Base-by-base conservation (phyloP, 2,888 invertebrate genomes). In the Melanargia galathea region DNA sequence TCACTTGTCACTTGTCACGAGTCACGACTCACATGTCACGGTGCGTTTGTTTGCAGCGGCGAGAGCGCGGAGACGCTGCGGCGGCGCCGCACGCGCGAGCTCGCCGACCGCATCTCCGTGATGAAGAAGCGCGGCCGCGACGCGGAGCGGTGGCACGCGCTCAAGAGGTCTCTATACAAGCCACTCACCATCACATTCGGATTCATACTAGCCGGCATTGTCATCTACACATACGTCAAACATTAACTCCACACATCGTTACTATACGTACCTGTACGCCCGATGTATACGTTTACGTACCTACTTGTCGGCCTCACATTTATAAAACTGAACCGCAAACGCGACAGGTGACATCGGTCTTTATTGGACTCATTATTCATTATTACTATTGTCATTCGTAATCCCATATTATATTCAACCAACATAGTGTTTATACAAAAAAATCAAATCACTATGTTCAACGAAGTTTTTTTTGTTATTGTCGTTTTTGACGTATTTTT, bases 111-210 rank as follows among this genome's bases (percentile, higher is more conserved):
- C 46, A 82, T 90, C 16, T 75, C 84, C 3, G 71, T 70, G 68
- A 95, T 95, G 92, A 95, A 95, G 85, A 92, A 94, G 69, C 75
- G 94, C 56, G 94, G 94, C 73, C 93, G 93, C 79, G 92, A 93
- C 73, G 92, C 94, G 62, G 95, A 95, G 86, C 92, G 93, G 68
- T 95, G 95, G 95, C 93, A 94, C 80, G 90, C 93, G 71, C 84
- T 95, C 91, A 95, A 95, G 95, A 95, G 95, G 95, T 95, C 95
- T 89, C 92, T 95, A 87, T 94, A 93, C 90, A 94, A 93, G 92
- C 95, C 95, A 79, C 92, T 95, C 86, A 92, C 94, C 84, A 91
- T 95, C 88, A 94, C 95, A 73, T 88, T 94, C 86, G 94, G 95
- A 79, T 92, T 94, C 77, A 81, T 95, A 69, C 90, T 94, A 75